Evolutionary conservation across 1,140 invertebrate species (phyloP), one percentile per base, ranked within the genome.

Genomic region (Eumeta japonica): DNA sequence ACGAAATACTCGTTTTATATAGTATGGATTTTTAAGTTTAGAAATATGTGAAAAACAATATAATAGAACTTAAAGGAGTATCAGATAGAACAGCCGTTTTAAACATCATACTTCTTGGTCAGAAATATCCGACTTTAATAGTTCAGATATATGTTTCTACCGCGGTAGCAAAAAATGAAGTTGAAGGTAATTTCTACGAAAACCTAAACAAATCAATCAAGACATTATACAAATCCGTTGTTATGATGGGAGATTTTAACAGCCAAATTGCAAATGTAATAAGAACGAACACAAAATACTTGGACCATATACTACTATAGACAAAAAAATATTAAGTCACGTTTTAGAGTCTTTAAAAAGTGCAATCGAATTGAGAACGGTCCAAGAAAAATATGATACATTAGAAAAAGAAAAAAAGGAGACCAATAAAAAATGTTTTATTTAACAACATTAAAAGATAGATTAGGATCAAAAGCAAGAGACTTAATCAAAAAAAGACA

Each of bases 141-240:
- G 31, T 43, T n/a, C 36, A 43, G 39, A 16, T 39, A 32, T 43
- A 43, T 27, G 41, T 32, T 15, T 31, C 41, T 3, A 43, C 41
- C n/a, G 41, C 37, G 18, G 9, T 5, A 30, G 4, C 15, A n/a
- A 16, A 12, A 16, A 11, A 24, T 2, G 14, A 7, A 16, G 27
- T 18, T 9, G 18, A 10, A 17, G 28, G 14, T 3, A 3, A 5
- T 16, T 37, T 37, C 17, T 37, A 37, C 16, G 15, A 15, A n/a
- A 29, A 17, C 9, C 14, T 37, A n/a, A 11, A 17, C 3, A 28
- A 37, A 29, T 11, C 18, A 5, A 5, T 37, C 2, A 19, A 29
- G 20, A 3, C 10, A 10, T 3, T n/a, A 2, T 11, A 37, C 13
- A 30, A 37, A 29, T 10, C 19, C 18, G 12, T 29, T 7, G 12